These are phyloP conservation scores for Diorhabda sublineata DNA, from an alignment of 1,140 invertebrate genomes.

Conservation along the genomic window DNA sequence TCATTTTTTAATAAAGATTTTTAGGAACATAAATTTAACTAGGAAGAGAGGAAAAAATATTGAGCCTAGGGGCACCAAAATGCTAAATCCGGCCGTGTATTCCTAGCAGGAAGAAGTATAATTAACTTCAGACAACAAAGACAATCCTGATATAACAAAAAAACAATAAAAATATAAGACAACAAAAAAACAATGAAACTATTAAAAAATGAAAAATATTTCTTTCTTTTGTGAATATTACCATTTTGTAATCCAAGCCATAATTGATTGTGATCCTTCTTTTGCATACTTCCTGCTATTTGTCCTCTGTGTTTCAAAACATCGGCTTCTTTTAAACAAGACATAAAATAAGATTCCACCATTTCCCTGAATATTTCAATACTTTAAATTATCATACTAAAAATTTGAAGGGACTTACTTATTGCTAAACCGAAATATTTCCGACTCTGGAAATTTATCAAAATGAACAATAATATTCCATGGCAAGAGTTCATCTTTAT, in stretches of 20 bases:
- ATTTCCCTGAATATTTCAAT: conserved; percentile 63
- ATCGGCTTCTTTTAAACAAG: conserved; percentile 96
- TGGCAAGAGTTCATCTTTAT: conserved; percentile 69
- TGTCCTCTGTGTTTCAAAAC: conserved; percentile 90
- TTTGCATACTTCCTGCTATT: conserved; percentile 92
- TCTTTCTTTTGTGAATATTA: conserved; percentile 42
- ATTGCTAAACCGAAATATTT: conserved; percentile 70
- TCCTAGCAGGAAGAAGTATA: no score
- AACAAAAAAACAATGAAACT: neutral
- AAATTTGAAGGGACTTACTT: conserved; percentile 55
- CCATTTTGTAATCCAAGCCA: conserved; percentile 93
- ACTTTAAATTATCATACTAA: neutral
- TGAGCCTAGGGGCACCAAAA: no score
- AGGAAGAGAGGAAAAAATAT: no score
- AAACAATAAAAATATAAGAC: neutral
- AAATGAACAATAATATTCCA: conserved; percentile 96
- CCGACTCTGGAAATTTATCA: conserved; percentile 80
- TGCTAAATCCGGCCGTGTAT: no score
- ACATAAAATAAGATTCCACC: conserved; percentile 91
- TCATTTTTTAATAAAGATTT: no score
- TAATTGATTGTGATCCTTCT: conserved; percentile 95
- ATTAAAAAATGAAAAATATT: conserved; percentile 4
- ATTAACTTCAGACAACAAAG: no score
- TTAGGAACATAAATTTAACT: no score
- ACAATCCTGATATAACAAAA: neutral